Evolutionary conservation across 2,888 invertebrate species (phyloP).

Genomic region (Oscheius sp.): DNA sequence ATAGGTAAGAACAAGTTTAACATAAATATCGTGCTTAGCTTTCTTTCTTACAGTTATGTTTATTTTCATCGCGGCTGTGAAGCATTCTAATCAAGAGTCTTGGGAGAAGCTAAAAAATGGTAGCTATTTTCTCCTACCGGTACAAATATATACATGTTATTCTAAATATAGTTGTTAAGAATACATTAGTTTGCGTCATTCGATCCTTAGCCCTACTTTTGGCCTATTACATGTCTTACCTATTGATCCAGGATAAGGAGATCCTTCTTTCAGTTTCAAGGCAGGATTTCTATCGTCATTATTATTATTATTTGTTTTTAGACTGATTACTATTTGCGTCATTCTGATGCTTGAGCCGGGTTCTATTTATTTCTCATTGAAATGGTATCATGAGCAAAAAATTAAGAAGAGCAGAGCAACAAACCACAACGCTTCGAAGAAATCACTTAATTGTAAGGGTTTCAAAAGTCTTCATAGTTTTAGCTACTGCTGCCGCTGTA

Average conservation of each 20-base stretch:
- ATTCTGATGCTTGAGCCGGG: slow-evolving; percentile 14
- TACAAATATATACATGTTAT: neutral
- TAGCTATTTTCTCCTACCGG: slow-evolving; percentile 15
- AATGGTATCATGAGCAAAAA: neutral
- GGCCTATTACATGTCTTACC: neutral
- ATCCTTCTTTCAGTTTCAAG: neutral
- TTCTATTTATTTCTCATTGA: neutral
- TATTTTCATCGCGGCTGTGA: neutral
- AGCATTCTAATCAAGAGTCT: neutral
- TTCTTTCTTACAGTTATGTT: neutral
- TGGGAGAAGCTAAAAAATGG: neutral
- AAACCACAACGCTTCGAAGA: no score
- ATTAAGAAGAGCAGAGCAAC: no score
- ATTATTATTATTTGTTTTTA: neutral
- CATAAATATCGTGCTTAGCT: neutral
- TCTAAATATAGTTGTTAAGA: neutral
- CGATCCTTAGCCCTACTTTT: neutral
- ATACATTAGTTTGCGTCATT: neutral
- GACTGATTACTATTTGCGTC: neutral
- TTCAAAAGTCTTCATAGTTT: no score
- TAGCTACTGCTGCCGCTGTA: slow-evolving; percentile 6
- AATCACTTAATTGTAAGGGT: neutral
- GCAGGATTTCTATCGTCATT: neutral
- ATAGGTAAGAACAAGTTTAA: neutral
- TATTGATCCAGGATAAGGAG: neutral